Percentiles rank a stretch among this genome's conserved stretches.
phyloP scores from a whole-genome alignment of 35 echinoderm and acorn worm genomes.

The Hemicentrotus pulcherrimus region DNA sequence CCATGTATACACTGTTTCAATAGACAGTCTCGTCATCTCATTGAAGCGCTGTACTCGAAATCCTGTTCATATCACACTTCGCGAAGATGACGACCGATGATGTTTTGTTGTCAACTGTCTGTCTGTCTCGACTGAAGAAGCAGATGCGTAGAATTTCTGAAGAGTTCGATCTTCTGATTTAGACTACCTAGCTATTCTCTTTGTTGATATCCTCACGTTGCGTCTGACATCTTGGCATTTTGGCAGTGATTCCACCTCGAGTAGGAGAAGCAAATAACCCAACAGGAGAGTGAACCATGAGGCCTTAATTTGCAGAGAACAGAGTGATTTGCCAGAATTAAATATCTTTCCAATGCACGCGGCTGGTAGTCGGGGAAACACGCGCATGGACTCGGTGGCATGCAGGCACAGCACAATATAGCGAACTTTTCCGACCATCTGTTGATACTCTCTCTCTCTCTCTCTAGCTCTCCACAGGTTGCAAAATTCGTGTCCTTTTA shows the following conservation, averaged over 20 bases:
- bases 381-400: too few species aligned
- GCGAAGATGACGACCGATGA: not conserved
- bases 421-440: not conserved
- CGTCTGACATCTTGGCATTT: not conserved
- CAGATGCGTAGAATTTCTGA: not conserved
- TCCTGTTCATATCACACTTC: too few species aligned
- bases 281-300: not conserved
- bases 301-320: too few species aligned
- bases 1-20: too few species aligned
- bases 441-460: not conserved
- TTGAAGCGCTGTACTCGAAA: too few species aligned
- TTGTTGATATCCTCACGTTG: not conserved
- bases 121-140: not conserved
- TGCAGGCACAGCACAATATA: too few species aligned
- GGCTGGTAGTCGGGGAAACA: too few species aligned
- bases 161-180: not conserved
- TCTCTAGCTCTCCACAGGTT: not conserved
- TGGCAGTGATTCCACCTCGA: not conserved
- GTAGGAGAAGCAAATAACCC: not conserved
- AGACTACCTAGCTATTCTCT: not conserved
- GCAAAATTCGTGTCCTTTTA: not conserved
- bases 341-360: too few species aligned
- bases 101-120: not conserved
- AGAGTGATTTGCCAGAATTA: too few species aligned
- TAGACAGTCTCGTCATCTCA: too few species aligned